A percentile compares a stretch with the other conserved stretches of the same genome.
These are phyloP conservation scores for Chironomus riparius DNA, from an alignment of 2,888 invertebrate species.

Conservation along the genomic window DNA sequence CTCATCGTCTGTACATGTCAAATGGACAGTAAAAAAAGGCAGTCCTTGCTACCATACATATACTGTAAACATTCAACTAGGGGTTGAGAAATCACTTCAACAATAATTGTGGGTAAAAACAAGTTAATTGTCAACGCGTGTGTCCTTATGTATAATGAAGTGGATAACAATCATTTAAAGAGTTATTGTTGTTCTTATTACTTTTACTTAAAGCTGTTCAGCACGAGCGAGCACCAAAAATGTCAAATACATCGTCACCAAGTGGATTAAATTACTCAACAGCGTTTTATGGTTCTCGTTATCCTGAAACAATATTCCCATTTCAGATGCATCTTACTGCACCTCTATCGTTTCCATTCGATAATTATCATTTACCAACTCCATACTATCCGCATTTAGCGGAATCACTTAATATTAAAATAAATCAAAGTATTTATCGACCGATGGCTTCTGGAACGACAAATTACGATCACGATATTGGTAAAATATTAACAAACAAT, in stretches of 20 bases:
- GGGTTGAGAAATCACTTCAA: background rate
- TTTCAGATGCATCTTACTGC: conserved; percentile 36
- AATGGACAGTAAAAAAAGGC: background rate
- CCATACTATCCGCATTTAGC: conserved; percentile 19
- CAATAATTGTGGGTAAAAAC: background rate
- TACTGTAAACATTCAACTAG: background rate
- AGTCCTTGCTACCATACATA: background rate
- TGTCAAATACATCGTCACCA: background rate
- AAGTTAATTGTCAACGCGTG: conserved; percentile 37
- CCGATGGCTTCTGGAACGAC: background rate
- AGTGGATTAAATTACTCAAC: conserved; percentile 26
- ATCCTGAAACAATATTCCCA: conserved; percentile 35
- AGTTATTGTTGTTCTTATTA: background rate
- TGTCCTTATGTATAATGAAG: conserved; percentile 43
- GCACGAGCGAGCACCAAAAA: conserved; percentile 70
- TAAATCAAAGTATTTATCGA: conserved; percentile 3
- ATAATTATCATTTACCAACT: conserved; percentile 11
- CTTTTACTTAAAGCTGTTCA: conserved; percentile 62
- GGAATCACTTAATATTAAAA: conserved; percentile 14
- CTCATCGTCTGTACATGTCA: background rate
- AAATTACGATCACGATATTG: conserved; percentile 15
- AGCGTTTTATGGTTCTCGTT: conserved; percentile 38
- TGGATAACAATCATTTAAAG: conserved; percentile 27
- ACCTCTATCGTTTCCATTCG: conserved; percentile 21
- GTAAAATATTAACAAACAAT: background rate